Conservation (phyloP, 2,113 vertebrate genomes). For the Carettochelys insculpta region DNA sequence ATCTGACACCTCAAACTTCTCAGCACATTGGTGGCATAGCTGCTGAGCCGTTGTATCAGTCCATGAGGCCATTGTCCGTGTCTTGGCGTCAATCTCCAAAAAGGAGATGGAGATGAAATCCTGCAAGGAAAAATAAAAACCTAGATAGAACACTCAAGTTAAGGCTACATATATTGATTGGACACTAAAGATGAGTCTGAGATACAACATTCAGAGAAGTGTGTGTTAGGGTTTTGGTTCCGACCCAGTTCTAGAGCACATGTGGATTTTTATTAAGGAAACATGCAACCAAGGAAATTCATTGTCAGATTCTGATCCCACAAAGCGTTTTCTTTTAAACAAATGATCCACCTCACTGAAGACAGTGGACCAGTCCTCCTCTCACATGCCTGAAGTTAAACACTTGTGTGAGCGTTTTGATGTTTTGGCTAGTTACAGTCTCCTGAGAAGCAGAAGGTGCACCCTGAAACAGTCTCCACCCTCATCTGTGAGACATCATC, state of each 20-base stretch:
- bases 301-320: neutral
- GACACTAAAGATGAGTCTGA: neutral
- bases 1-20: constrained; percentile 85
- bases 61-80: constrained; percentile 87
- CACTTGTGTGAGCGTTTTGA: neutral
- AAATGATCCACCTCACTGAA: neutral
- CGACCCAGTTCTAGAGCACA: neutral
- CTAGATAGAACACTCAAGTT: neutral
- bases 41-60: constrained; percentile 79
- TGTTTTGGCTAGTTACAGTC: neutral
- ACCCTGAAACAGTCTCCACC: neutral
- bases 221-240: neutral
- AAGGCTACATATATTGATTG: neutral
- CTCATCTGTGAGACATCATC: neutral
- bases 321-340: neutral
- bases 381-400: neutral
- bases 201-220: neutral
- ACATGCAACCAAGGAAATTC: neutral
- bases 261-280: neutral
- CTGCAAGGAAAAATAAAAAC: constrained; percentile 65
- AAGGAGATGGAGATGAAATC: constrained; percentile 94
- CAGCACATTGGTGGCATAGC: constrained; percentile 85
- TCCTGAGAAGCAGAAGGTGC: neutral
- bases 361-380: neutral
- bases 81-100: constrained; percentile 80